Percentiles rank a stretch among this genome's conserved stretches.
phyloP scores from a whole-genome alignment of 1,140 invertebrate species.

The Drepana arcuata region DNA sequence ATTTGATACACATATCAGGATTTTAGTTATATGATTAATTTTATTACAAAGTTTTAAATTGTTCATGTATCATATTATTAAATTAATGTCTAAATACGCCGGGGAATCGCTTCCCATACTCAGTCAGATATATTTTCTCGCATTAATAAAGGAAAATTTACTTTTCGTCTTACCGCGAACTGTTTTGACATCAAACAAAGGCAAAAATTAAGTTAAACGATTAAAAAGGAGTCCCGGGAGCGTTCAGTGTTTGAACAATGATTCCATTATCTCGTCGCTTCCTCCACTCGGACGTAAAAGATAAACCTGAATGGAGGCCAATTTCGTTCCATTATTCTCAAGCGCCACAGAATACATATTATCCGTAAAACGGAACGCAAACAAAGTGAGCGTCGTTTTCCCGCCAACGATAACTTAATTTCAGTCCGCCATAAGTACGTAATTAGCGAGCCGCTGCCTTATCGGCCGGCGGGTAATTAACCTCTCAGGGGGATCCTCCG shows the following conservation, averaged over 20 bases:
- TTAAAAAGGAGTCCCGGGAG: constrained; percentile 48
- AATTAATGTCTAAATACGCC: too few relatives aligned
- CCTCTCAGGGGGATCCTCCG: constrained; percentile 39
- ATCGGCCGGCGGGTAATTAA: constrained; percentile 70
- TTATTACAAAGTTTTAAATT: too few relatives aligned
- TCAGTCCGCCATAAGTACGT: constrained; percentile 71
- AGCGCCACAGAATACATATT: constrained; percentile 54
- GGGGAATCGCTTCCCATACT: too few relatives aligned
- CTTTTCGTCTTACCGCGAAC: constrained; percentile 13
- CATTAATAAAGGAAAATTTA: constrained; percentile 12
- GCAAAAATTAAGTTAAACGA: constrained; percentile 61
- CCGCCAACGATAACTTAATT: constrained; percentile 70
- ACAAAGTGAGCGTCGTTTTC: constrained; percentile 66
- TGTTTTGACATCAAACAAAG: too few relatives aligned
- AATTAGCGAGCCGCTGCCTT: constrained; percentile 70
- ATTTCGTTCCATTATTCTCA: constrained; percentile 64
- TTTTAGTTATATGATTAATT: too few relatives aligned
- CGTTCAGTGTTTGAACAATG: constrained; percentile 45
- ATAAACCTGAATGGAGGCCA: constrained; percentile 60
- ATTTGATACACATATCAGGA: too few relatives aligned
- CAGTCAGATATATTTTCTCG: constrained; percentile 1
- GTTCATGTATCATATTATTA: too few relatives aligned
- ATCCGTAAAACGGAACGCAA: constrained; percentile 67
- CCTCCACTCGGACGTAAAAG: constrained; percentile 48
- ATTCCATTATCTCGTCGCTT: constrained; percentile 55